Conservation (phyloP, 2,888 invertebrate species). For the Drosophila anceps region DNA sequence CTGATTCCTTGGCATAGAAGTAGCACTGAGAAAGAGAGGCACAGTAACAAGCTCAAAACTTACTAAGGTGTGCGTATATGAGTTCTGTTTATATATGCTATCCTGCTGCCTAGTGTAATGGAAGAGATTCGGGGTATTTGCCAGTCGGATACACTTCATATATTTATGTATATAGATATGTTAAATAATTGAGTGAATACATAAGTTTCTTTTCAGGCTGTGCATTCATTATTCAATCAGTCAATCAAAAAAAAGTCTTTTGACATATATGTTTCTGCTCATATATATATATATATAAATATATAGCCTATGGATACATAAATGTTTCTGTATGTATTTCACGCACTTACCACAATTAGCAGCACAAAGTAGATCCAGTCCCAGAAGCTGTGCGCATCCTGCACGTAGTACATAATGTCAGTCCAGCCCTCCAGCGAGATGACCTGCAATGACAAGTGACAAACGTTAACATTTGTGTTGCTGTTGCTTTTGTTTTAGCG, state of each 20-base stretch:
- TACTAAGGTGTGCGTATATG: too few relatives aligned
- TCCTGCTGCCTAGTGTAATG: neutral
- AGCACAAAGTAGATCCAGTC: constrained; percentile 99
- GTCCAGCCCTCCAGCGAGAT: constrained; percentile 99
- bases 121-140: neutral
- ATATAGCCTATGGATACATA: neutral
- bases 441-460: constrained; percentile 88
- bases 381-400: constrained; percentile 99
- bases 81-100: neutral
- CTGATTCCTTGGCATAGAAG: too few relatives aligned
- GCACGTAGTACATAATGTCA: constrained; percentile 99
- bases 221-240: neutral
- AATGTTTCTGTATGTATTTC: neutral
- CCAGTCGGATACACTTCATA: neutral
- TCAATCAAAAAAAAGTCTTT: neutral
- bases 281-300: neutral
- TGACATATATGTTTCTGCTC: neutral
- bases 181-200: neutral
- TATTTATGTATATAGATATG: neutral
- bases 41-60: too few relatives aligned
- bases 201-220: neutral
- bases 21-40: too few relatives aligned
- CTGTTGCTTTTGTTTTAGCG: constrained; percentile 30
- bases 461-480: neutral
- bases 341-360: constrained; percentile 97